Base-by-base conservation (phyloP, 1,140 invertebrate genomes). In the Trichonephila clavata region DNA sequence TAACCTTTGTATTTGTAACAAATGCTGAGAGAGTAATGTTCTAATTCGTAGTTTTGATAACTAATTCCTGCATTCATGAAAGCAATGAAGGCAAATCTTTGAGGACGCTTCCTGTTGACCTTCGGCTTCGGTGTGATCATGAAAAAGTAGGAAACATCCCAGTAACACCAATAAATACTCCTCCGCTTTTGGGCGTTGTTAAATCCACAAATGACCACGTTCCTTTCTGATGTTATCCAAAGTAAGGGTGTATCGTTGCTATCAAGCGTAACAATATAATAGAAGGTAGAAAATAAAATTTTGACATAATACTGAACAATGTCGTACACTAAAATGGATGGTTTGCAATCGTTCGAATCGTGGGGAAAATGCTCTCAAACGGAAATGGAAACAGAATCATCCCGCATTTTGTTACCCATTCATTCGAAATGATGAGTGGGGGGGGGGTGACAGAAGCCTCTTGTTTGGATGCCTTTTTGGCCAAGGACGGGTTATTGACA, bases 401-500 rank as follows among this genome's bases (percentile, higher is more conserved):
- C 43, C 83, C 13, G 60, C 86, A 63, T 87, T 87, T 87, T 87
- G 86, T 63, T 87, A 10, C 21, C 59, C 24, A 87, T 87, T 87
- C 24, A 39, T 65, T 10, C 61, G 20, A 20, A 84, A 86, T 43
- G 27, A 60, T 21, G 57, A n/a, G n/a, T n/a, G 21, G 50, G 24
- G 43, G 43, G 57, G 27, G 18, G 16, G 20, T 27, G 71, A 39
- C 27, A 18, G 71, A 27, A 13, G 50, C 50, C 10, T 10, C 50
- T 50, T 50, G 71, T 77, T 77, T 32, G 24, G 59, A 84, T 84
- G 83, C 6, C 50, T 84, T 61, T 50, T 65, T 87, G 86, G 86
- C 27, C 86, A 87, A 87, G 86, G 86, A 27, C 60, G 61, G 86
- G 86, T 63, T 87, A 87, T 87, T 87, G 86, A 20, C 39, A 39